Conservation (phyloP, 1,140 invertebrate species). For the Phthorimaea operculella region DNA sequence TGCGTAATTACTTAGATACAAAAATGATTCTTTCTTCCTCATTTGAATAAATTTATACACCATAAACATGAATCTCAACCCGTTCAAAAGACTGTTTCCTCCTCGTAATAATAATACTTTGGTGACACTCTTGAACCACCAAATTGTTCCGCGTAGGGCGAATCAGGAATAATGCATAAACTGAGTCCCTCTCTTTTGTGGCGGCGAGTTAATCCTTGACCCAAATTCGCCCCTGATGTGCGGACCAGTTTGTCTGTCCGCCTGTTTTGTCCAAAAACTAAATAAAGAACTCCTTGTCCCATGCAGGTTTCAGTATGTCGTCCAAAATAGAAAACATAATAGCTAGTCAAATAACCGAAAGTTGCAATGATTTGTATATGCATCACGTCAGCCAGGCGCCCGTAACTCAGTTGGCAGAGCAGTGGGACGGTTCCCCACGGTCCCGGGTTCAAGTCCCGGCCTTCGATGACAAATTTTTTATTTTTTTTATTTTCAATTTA, state of each 20-base stretch:
- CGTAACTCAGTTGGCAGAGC: too few species aligned
- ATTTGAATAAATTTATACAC: too few species aligned
- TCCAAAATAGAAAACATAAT: background rate
- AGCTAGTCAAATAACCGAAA: background rate
- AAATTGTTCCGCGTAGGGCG: conserved; percentile 3
- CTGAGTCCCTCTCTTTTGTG: background rate
- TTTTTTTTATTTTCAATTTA: too few species aligned
- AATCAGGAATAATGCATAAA: conserved; percentile 13
- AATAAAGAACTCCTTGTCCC: conserved; percentile 8
- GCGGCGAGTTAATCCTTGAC: conserved; percentile 15
- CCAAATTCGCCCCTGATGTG: conserved; percentile 10
- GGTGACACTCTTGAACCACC: background rate
- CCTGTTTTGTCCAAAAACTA: background rate
- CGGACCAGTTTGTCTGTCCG: background rate
- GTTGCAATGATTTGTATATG: too few species aligned
- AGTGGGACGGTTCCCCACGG: too few species aligned
- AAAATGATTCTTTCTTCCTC: too few species aligned
- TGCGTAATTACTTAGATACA: too few species aligned
- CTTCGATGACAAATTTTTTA: too few species aligned
- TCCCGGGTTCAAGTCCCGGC: too few species aligned
- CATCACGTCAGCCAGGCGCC: too few species aligned
- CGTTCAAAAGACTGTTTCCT: background rate
- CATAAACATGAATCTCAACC: too few species aligned
- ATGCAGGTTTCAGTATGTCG: conserved; percentile 19
- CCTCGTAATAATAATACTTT: background rate